Base-by-base conservation (phyloP, 2,113 vertebrate genomes). In the Ursus arctos region DNA sequence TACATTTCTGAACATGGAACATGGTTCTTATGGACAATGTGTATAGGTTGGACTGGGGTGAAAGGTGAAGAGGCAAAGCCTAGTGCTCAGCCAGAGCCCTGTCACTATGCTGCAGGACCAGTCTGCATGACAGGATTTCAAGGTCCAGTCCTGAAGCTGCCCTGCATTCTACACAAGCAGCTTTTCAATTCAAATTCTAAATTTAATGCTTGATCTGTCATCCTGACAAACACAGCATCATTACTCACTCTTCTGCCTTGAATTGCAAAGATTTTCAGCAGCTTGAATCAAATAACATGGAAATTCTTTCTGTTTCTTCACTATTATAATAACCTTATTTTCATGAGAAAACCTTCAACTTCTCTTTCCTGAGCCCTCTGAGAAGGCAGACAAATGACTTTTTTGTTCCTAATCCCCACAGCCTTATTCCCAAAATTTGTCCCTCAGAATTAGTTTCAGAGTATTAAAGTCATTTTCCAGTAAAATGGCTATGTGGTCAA, bases 251-350 rank as follows among this genome's bases (percentile, higher is more conserved):
- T 94, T 83, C 81, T 86, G 63, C 26, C 55, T 88, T 80, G 61
- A 3, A 69, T 77, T 83, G 59, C 93, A 94, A 79, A 97, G 94
- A 79, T 87, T 90, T 86, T 87, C 72, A 87, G 49, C 74, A 80
- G 61, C 33, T 89, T 57, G 69, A 67, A 74, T n/a, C 6, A 22
- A 82, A 15, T 72, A 74, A 71, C 7, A 79, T 65, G 57, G 26
- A 90, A 36, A 89, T 57, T 86, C 13, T 93, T 77, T 7, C 36
- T 43, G 7, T 90, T 71, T 93, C 63, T 76, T 96, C 8, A 59
- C 61, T 85, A 53, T 74, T 94, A 86, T 74, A 74, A 33, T 55
- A 47, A 82, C 16, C 6, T 72, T 59, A 76, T 96, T 92, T 92
- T 95, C 9, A 36, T 28, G 31, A 69, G 74, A 59, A 86, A 91